Percentiles rank a stretch among this genome's conserved stretches.
These are phyloP conservation scores for Heliconius charithonia DNA, from an alignment of 2,888 invertebrate genomes.

Conservation along the genomic window DNA sequence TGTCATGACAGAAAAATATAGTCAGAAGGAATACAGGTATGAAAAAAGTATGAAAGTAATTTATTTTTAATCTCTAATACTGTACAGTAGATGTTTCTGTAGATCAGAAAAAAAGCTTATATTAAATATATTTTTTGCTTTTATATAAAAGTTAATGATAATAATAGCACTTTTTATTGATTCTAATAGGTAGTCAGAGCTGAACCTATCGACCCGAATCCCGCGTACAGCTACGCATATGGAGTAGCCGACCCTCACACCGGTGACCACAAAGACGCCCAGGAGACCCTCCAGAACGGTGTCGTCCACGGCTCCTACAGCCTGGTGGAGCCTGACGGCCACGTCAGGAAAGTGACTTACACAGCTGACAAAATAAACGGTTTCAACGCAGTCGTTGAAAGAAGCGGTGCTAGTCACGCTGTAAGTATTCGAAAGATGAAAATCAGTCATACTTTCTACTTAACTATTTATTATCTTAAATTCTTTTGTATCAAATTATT, in stretches of 20 bases:
- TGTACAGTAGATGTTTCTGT: too few relatives aligned
- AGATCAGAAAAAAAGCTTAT: too few relatives aligned
- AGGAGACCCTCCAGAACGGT: constrained; percentile 80
- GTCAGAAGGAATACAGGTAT: too few relatives aligned
- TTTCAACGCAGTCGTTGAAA: constrained; percentile 81
- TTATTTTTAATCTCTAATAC: too few relatives aligned
- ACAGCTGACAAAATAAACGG: constrained; percentile 82
- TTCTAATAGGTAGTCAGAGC: constrained; percentile 67
- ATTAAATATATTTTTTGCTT: too few relatives aligned
- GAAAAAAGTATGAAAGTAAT: too few relatives aligned
- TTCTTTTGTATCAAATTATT: background rate
- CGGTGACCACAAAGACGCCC: constrained; percentile 80
- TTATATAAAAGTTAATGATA: background rate
- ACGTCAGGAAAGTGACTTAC: constrained; percentile 78
- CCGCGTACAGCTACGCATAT: constrained; percentile 81
- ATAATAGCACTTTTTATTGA: constrained; percentile 2
- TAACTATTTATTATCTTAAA: background rate
- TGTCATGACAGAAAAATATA: too few relatives aligned
- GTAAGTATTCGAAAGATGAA: constrained; percentile 55
- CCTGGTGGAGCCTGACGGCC: constrained; percentile 81
- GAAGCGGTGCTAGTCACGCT: constrained; percentile 74
- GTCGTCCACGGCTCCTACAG: constrained; percentile 82
- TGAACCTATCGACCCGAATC: constrained; percentile 80
- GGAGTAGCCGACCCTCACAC: constrained; percentile 80
- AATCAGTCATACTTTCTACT: background rate